These are phyloP conservation scores for Zhengitettix transpicula DNA, from an alignment of 2,888 invertebrate species.

Conservation along the genomic window DNA sequence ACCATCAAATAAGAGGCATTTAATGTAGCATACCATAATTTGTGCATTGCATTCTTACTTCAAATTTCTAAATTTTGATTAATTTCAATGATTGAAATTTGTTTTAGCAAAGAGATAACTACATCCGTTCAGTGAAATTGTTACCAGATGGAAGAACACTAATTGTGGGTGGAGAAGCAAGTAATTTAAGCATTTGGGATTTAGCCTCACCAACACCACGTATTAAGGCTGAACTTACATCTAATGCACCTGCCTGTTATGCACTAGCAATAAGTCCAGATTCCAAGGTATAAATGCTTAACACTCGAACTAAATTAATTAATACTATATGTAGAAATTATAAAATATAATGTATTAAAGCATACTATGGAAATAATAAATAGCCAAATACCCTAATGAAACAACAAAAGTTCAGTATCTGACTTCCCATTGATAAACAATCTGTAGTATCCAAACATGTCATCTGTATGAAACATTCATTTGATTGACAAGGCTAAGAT, in stretches of 20 bases:
- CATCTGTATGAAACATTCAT: no score
- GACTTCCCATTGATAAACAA: no score
- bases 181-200: constrained; percentile 92
- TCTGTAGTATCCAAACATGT: no score
- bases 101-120: constrained; percentile 77
- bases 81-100: background rate
- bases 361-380: no score
- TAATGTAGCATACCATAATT: background rate
- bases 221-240: constrained; percentile 78
- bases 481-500: no score
- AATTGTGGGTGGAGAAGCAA: constrained; percentile 93
- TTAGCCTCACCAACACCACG: constrained; percentile 78
- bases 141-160: constrained; percentile 85
- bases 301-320: no score
- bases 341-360: no score
- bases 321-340: no score
- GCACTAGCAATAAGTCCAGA: constrained; percentile 94
- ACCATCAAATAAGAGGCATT: background rate
- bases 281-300: constrained; percentile 47
- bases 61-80: background rate
- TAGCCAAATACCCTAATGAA: no score
- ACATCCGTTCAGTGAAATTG: constrained; percentile 88
- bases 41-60: background rate
- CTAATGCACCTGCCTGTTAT: constrained; percentile 92
- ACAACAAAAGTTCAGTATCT: no score